Percentiles rank a stretch among this genome's conserved stretches.
These are phyloP conservation scores for Thecophora atra DNA, from an alignment of 2,888 invertebrate species.

Conservation along the genomic window DNA sequence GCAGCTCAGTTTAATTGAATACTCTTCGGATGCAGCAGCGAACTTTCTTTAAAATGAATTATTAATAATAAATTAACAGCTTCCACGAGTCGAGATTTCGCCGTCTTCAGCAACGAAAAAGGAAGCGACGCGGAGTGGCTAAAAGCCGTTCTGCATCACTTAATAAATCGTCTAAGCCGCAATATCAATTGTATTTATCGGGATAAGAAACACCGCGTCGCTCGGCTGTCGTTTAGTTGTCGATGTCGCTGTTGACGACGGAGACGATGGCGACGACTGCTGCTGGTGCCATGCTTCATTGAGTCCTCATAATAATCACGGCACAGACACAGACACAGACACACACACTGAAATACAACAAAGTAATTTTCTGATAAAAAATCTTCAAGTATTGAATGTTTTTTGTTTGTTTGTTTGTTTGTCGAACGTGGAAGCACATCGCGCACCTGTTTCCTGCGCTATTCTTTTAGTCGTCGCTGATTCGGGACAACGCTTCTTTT, in stretches of 20 bases:
- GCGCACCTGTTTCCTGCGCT: conserved; percentile 32
- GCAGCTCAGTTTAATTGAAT: too few relatives aligned
- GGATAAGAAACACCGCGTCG: conserved; percentile 1
- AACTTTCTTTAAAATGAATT: conserved; percentile 21
- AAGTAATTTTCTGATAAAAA: conserved; percentile 52
- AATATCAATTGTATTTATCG: conserved; percentile 25
- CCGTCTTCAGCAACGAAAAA: neutral
- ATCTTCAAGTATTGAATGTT: conserved; percentile 13
- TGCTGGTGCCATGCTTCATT: conserved; percentile 33
- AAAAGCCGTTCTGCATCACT: conserved; percentile 33
- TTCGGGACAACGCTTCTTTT: neutral
- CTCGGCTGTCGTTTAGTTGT: conserved; percentile 8
- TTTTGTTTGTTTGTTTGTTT: conserved; percentile 9
- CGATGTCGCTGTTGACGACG: neutral
- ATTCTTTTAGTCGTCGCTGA: neutral
- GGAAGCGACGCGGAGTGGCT: neutral
- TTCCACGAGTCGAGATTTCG: conserved; percentile 5
- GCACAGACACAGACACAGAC: conserved; percentile 1
- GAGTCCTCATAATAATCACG: conserved; percentile 41
- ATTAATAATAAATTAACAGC: conserved; percentile 20
- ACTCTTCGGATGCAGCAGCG: too few relatives aligned
- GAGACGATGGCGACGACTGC: conserved; percentile 5
- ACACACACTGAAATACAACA: conserved; percentile 4
- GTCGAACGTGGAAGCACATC: conserved; percentile 9
- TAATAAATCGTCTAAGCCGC: conserved; percentile 35